These are phyloP conservation scores for Albula goreensis DNA, from an alignment of 2,113 vertebrate genomes.

Conservation along the genomic window DNA sequence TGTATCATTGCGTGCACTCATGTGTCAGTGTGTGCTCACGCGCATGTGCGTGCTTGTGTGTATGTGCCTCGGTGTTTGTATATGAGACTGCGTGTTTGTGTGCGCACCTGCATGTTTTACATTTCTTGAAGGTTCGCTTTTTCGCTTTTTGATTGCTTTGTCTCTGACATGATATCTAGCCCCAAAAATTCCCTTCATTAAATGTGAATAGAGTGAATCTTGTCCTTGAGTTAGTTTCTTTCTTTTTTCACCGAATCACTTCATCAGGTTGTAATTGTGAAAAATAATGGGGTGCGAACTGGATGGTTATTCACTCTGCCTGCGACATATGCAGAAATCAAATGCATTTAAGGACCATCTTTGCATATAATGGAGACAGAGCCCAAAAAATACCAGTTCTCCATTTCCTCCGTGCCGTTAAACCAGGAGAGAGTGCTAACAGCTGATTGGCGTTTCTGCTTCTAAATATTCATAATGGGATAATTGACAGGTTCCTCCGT, in stretches of 20 bases:
- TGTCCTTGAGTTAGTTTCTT: slow-evolving; percentile 45
- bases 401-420: slow-evolving; percentile 49
- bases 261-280: slow-evolving; percentile 65
- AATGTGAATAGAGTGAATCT: slow-evolving; percentile 55
- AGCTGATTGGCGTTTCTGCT: slow-evolving; percentile 58
- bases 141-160: neutral
- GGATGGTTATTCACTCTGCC: slow-evolving; percentile 66
- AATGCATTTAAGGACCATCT: slow-evolving; percentile 27
- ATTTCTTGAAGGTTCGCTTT: neutral
- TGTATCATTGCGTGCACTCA: neutral
- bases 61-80: neutral
- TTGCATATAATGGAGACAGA: neutral
- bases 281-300: slow-evolving; percentile 73
- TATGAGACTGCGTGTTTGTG: neutral
- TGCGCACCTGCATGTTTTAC: neutral
- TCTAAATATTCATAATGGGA: slow-evolving; percentile 61
- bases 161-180: neutral
- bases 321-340: slow-evolving; percentile 65
- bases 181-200: neutral
- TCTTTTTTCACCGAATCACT: slow-evolving; percentile 63
- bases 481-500: slow-evolving; percentile 67
- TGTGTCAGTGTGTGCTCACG: neutral
- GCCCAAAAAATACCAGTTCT: slow-evolving; percentile 26
- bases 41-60: too few relatives aligned
- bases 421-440: slow-evolving; percentile 28